phyloP scores from a whole-genome alignment of 2,797 vertebrate genomes.

The Microchirus variegatus region DNA sequence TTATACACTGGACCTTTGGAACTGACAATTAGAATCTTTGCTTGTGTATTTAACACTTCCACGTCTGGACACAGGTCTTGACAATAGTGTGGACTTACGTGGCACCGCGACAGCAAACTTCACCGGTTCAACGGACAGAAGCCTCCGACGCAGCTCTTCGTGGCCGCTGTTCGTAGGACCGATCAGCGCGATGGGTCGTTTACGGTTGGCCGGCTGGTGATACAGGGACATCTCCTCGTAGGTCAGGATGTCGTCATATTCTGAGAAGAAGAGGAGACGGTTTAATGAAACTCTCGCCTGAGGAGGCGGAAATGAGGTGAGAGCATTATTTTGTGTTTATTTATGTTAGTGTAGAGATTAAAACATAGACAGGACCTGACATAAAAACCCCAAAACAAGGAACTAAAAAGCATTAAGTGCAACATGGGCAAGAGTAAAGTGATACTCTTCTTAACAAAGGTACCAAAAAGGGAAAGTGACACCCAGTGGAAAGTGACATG shows the following conservation, averaged over 20 bases:
- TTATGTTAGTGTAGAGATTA: too few relatives aligned
- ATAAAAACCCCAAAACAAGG: too few relatives aligned
- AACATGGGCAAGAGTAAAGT: too few relatives aligned
- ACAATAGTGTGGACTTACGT: constrained; percentile 79
- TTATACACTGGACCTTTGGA: too few relatives aligned
- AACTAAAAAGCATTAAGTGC: too few relatives aligned
- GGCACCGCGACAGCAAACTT: constrained; percentile 92
- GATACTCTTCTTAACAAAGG: too few relatives aligned
- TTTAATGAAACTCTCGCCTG: constrained; percentile 24
- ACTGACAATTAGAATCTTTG: not conserved
- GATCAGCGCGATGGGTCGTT: constrained; percentile 91
- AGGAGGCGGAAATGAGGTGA: not conserved
- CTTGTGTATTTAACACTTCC: not conserved
- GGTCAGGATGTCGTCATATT: constrained; percentile 92
- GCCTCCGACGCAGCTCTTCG: constrained; percentile 89
- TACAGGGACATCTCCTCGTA: constrained; percentile 98
- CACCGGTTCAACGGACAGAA: constrained; percentile 88
- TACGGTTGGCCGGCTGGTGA: constrained; percentile 92
- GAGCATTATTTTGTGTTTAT: too few relatives aligned
- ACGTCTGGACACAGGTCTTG: not conserved
- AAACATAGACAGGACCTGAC: too few relatives aligned
- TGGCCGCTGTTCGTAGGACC: constrained; percentile 93
- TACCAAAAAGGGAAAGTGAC: too few relatives aligned
- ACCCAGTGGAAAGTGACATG: too few relatives aligned
- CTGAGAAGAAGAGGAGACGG: constrained; percentile 67